Evolutionary conservation across 2,113 vertebrate genomes (phyloP).

Genomic region (Tauraco erythrolophus): DNA sequence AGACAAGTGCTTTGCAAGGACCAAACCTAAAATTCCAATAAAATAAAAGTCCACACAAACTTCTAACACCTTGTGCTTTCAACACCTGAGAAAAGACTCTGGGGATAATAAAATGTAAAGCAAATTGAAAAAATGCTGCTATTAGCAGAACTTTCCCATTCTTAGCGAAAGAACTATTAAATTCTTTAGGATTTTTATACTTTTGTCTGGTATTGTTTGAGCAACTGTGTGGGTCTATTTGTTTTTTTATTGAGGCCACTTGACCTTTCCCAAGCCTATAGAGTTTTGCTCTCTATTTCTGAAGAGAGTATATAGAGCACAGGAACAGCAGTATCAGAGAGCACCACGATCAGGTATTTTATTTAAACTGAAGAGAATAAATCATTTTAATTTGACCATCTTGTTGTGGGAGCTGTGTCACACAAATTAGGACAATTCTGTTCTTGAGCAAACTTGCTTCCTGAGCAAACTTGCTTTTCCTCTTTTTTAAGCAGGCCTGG

Average conservation of each 20-base stretch:
- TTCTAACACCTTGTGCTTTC: not conserved
- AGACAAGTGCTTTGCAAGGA: not conserved
- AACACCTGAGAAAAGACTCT: not conserved
- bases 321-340: not conserved
- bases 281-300: not conserved
- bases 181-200: not conserved
- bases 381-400: not conserved
- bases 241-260: constrained; percentile 24
- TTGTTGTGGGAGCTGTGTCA: not conserved
- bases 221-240: not conserved
- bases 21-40: not conserved
- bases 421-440: not conserved
- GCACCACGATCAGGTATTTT: not conserved
- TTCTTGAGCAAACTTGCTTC: not conserved
- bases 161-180: not conserved
- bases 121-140: not conserved
- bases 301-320: not conserved
- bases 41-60: not conserved
- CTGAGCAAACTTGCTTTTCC: not conserved
- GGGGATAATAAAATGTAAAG: not conserved
- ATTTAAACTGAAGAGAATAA: not conserved
- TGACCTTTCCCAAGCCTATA: not conserved
- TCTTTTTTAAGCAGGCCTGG: not conserved
- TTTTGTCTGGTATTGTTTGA: not conserved
- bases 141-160: not conserved